Base-by-base conservation (phyloP, 2,888 invertebrate genomes). In the Kryphioiulus occultus region DNA sequence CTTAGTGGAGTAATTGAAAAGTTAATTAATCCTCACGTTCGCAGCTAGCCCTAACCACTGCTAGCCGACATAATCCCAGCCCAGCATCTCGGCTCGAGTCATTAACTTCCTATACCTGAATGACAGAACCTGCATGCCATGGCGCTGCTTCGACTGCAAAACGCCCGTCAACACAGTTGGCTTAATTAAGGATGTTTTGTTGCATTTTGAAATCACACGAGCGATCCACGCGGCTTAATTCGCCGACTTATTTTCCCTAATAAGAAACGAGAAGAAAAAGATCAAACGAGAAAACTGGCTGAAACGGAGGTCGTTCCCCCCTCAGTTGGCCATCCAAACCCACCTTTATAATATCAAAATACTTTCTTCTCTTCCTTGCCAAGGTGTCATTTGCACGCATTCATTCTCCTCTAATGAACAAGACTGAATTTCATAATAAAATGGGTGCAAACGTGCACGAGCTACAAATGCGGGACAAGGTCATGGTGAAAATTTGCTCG, bases 1-100 rank as follows among this genome's bases (percentile, higher is more conserved):
- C 78, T 78, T 78, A 30, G 78, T 30, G 78, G 30, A 78, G 78
- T 78, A 78, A 78, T 78, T 78, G 78, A 78, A 78, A 78, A 78
- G 78, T 78, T 78, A 78, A 78, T 78, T 78, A 78, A 78, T 78
- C 78, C 78, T 26, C 78, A 15, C 78, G 26, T 78, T 30, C 78
- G 78, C 78, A 78, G 78, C 26, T 78, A 78, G 30, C 78, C 78
- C 78, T 78, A 78, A 78, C 78, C 78, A 30, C 30, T 17, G 59
- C 19, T 22, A 68, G 59, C 5, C 22, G 59, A 22, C 59, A 22
- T 78, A 78, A 78, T 78, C 78, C 78, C 30, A 78, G 10, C 78
- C 30, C 30, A 78, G 78, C 78, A 30, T 78, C 30, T 78, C 78
- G 30, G 78, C 30, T 78, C 78, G 78, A 78, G 30, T 78, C 78